Evolutionary conservation across 2,888 invertebrate species (phyloP).

Genomic region (Drosophila mercatorum): DNA sequence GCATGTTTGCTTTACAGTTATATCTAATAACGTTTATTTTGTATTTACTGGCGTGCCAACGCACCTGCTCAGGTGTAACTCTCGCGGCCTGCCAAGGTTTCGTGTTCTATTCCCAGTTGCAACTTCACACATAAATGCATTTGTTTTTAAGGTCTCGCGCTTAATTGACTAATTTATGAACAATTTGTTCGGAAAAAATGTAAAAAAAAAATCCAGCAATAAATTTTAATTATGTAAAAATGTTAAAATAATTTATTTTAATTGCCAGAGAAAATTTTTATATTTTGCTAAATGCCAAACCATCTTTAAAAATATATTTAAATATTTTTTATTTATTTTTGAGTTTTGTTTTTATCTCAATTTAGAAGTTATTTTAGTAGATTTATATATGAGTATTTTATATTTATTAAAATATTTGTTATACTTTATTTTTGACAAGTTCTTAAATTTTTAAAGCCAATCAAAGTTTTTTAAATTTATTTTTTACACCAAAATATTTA

Average conservation of each 20-base stretch:
- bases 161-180: slow-evolving; percentile 25
- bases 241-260: not conserved
- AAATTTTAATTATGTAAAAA: slow-evolving; percentile 1
- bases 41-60: slow-evolving; percentile 12
- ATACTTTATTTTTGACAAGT: no score
- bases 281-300: not conserved
- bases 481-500: no score
- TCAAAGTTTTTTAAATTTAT: no score
- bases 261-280: not conserved
- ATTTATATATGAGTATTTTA: not conserved
- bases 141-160: slow-evolving; percentile 7
- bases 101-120: slow-evolving; percentile 2
- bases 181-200: slow-evolving; percentile 6
- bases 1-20: slow-evolving; percentile 49
- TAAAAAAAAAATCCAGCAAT: not conserved
- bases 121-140: slow-evolving; percentile 43
- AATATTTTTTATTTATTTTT: not conserved
- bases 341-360: no score
- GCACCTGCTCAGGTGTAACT: slow-evolving; percentile 19
- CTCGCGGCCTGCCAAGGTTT: slow-evolving; percentile 37
- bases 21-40: slow-evolving; percentile 19
- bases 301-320: no score
- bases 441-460: no score
- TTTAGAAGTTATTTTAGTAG: no score
- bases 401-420: not conserved